Conservation (phyloP, 1,140 invertebrate species). For the Dinoponera quadriceps region DNA sequence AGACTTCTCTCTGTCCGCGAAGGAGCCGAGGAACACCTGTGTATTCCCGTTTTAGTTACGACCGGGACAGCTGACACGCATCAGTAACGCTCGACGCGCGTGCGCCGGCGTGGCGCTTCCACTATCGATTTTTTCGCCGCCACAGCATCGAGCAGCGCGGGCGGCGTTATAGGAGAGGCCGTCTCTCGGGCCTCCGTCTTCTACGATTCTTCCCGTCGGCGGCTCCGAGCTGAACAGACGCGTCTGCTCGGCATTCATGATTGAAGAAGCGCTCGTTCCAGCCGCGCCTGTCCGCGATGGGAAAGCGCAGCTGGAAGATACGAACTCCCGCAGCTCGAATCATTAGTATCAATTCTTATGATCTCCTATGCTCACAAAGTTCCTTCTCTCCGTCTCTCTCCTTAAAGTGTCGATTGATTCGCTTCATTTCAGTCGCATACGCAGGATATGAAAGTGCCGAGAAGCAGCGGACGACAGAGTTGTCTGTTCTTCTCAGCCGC, state of each 20-base stretch:
- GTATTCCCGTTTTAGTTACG: slow-evolving; percentile 48
- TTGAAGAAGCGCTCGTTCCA: background rate
- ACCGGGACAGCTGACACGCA: slow-evolving; percentile 73
- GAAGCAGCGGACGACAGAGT: no score
- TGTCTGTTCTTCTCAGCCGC: no score
- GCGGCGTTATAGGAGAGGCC: background rate
- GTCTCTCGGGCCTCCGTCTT: background rate
- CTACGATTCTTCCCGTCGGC: background rate
- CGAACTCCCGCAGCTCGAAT: no score
- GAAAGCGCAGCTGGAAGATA: slow-evolving; percentile 6
- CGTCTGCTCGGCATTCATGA: background rate
- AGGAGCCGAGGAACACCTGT: slow-evolving; percentile 57
- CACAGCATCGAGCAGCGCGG: background rate
- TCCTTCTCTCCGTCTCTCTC: no score
- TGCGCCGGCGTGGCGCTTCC: slow-evolving; percentile 62
- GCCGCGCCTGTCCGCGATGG: background rate
- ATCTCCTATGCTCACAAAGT: background rate
- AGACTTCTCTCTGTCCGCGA: slow-evolving; percentile 63
- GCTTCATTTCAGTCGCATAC: no score
- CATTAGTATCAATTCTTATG: no score
- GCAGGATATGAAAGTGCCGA: no score
- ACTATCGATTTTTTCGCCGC: slow-evolving; percentile 74
- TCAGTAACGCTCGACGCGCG: slow-evolving; percentile 73
- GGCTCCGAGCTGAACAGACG: background rate
- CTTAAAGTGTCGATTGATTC: no score